phyloP scores from a whole-genome alignment of 2,888 invertebrate genomes.

The Agrochola lychnidis region DNA sequence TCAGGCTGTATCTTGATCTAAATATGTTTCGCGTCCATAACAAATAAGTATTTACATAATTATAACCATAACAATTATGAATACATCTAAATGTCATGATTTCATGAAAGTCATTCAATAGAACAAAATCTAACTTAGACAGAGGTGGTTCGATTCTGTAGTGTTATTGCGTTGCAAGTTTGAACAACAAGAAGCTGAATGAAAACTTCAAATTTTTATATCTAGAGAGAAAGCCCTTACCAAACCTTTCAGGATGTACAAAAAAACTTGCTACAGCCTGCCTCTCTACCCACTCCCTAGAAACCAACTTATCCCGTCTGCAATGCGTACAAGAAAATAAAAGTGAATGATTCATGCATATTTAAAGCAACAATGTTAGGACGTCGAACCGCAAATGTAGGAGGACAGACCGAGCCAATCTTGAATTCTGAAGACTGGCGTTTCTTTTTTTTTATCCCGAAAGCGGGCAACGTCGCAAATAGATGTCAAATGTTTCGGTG shows the following conservation, averaged over 20 bases:
- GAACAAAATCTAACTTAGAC: no score
- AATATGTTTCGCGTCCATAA: no score
- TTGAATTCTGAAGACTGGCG: conserved; percentile 30
- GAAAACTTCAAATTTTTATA: background rate
- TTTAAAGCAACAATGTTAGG: conserved; percentile 16
- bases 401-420: conserved; percentile 1
- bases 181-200: background rate
- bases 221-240: no score
- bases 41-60: no score
- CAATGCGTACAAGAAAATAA: conserved; percentile 38
- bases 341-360: conserved; percentile 44
- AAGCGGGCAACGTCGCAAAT: no score
- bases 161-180: background rate
- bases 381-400: conserved; percentile 23
- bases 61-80: no score
- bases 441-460: background rate
- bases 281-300: background rate
- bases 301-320: background rate
- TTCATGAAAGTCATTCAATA: no score
- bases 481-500: no score
- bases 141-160: no score
- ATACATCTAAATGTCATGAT: no score
- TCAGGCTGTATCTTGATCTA: no score
- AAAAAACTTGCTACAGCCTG: background rate
- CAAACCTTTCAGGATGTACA: no score